Base-by-base conservation (phyloP, 2,797 vertebrate genomes). In the Siniperca scherzeri region DNA sequence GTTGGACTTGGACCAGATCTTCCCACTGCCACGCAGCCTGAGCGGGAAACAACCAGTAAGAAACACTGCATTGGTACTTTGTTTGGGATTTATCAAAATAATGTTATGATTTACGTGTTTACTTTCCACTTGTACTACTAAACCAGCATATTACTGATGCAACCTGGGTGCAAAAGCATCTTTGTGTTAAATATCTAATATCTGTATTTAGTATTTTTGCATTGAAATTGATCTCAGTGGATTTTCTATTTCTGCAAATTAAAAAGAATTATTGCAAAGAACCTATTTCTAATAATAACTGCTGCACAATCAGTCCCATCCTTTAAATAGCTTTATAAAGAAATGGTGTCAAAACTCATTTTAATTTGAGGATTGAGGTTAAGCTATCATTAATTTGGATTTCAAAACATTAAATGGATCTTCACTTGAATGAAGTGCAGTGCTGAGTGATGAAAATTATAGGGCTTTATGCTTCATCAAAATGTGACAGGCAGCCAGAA, bases 1-100 rank as follows among this genome's bases (percentile, higher is more conserved):
- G 95, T 98, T 99, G 53, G 98, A 99, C 92, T 99, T 99, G 88
- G 98, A 99, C 98, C 98, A 99, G 94, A 99, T 99, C 95, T 99
- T 99, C 72, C 98, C 97, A 0, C 98, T 99, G 92, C 98, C 97
- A n/a, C 98, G 97, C 91, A 99, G 96, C 92, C 98, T 99, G 94
- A 36, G 60, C 9, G 59, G 59, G 10, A 82, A 74, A 91, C 52
- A 81, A 85, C 7, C 72, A 81, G 74, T 14, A 60, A 52, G 46
- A 66, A 70, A 78, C 64, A 60, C 70, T 50, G 70, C 62, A 70
- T 50, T 62, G 40, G 7, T 46, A 36, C 2, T 60, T 61, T 70
- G 48, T 57, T 77, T 76, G 2, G 52, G 44, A 56, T 46, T 50
- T 55, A 44, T 85, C 46, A 62, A 57, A 73, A 74, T 42, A 33